A percentile compares a stretch with the other conserved stretches of the same genome.
phyloP scores from a whole-genome alignment of 1,140 invertebrate species.

The Eurytemora carolleeae region DNA sequence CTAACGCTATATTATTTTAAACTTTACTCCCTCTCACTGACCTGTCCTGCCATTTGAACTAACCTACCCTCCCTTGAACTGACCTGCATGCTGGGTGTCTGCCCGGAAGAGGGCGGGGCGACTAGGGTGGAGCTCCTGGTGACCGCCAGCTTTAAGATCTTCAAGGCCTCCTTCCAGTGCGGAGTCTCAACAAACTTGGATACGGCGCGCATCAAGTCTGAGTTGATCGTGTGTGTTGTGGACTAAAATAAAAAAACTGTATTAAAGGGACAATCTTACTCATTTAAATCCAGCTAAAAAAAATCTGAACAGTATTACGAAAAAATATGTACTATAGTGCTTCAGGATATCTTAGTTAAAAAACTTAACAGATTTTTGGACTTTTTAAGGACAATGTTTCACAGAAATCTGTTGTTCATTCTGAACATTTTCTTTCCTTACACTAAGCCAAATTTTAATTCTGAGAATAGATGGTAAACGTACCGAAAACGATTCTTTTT shows the following conservation, averaged over 20 bases:
- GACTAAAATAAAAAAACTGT: conserved; percentile 30
- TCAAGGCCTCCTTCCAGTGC: conserved; percentile 87
- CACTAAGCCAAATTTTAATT: too few species aligned
- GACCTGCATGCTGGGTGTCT: conserved; percentile 17
- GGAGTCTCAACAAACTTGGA: conserved; percentile 81
- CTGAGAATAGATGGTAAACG: too few species aligned
- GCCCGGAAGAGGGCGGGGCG: conserved; percentile 27
- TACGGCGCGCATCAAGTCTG: conserved; percentile 72
- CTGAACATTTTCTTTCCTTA: too few species aligned
- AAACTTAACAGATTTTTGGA: too few species aligned
- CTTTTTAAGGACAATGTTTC: too few species aligned
- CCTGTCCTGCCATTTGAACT: not conserved
- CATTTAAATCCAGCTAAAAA: too few species aligned
- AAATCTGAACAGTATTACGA: too few species aligned
- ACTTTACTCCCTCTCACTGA: not conserved
- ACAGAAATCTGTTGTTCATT: too few species aligned
- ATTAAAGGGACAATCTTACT: too few species aligned
- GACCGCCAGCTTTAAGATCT: conserved; percentile 88
- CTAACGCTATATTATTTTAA: not conserved
- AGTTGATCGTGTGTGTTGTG: conserved; percentile 66
- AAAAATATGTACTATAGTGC: too few species aligned
- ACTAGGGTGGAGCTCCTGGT: conserved; percentile 60
- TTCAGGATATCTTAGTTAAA: too few species aligned
- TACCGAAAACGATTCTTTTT: too few species aligned
- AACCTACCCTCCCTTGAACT: conserved; percentile 14